A percentile compares a stretch with the other conserved stretches of the same genome.
These are phyloP conservation scores for Eurystomus glaucurus DNA, from an alignment of 2,797 vertebrate species.

Conservation along the genomic window DNA sequence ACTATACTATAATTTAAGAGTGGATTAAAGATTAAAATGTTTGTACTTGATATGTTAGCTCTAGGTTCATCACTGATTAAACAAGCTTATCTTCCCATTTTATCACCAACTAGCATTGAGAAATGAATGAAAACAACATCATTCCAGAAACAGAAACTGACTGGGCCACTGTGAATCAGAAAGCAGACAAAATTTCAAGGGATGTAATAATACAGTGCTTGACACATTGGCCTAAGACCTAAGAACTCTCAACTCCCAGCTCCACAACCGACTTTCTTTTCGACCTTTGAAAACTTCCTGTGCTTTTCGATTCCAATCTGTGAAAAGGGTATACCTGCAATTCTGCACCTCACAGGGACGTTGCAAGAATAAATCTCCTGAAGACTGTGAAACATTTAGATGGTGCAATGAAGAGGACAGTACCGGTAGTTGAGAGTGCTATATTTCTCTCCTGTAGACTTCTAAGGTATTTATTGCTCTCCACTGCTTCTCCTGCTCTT, in stretches of 20 bases:
- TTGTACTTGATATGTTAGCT: not conserved
- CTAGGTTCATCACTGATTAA: not conserved
- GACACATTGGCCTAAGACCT: accelerated
- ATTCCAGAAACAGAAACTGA: not conserved
- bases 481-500: not conserved
- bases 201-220: not conserved
- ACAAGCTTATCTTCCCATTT: not conserved
- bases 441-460: not conserved
- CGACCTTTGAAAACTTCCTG: not conserved
- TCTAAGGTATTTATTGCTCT: not conserved
- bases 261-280: not conserved
- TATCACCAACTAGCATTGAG: not conserved
- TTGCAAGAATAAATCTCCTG: not conserved
- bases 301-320: not conserved
- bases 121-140: not conserved
- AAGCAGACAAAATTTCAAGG: not conserved
- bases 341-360: not conserved
- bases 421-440: not conserved
- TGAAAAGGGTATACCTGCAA: not conserved
- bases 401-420: not conserved
- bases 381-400: not conserved
- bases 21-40: not conserved
- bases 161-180: not conserved
- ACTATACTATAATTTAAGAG: not conserved
- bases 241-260: not conserved